Evolutionary conservation across 1,140 invertebrate genomes (phyloP).

Genomic region (Drosophila prosaltans): DNA sequence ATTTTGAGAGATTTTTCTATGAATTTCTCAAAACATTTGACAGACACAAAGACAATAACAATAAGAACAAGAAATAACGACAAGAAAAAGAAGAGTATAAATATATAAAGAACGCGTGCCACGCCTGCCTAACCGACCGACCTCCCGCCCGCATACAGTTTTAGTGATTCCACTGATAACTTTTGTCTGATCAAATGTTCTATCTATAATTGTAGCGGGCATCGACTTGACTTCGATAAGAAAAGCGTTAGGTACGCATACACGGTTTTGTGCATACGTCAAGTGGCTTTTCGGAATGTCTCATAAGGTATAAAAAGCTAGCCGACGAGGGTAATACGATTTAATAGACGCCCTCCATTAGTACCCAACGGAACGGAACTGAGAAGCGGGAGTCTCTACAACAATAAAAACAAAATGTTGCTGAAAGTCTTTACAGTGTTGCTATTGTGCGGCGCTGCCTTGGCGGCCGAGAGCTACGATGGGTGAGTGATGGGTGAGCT

Average conservation of each 20-base stretch:
- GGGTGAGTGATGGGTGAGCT: slow-evolving; percentile 61
- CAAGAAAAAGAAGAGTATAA: background rate
- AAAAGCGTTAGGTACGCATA: background rate
- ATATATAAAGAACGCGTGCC: background rate
- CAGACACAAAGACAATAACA: slow-evolving; percentile 37
- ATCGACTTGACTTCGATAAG: slow-evolving; percentile 23
- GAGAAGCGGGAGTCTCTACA: background rate
- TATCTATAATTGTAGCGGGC: slow-evolving; percentile 26
- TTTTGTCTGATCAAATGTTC: slow-evolving; percentile 37
- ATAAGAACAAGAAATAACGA: background rate
- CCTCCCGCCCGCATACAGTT: slow-evolving; percentile 1
- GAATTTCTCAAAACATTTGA: slow-evolving; percentile 38
- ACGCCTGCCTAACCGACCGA: slow-evolving; percentile 18
- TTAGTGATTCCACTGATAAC: slow-evolving; percentile 46
- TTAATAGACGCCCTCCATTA: slow-evolving; percentile 53
- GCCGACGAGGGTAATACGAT: slow-evolving; percentile 15
- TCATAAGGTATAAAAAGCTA: slow-evolving; percentile 46
- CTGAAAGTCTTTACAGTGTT: slow-evolving; percentile 50
- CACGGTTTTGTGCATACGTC: slow-evolving; percentile 43
- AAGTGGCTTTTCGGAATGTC: slow-evolving; percentile 22
- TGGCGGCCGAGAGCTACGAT: slow-evolving; percentile 56
- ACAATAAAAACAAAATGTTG: slow-evolving; percentile 36
- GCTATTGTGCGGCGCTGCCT: slow-evolving; percentile 55
- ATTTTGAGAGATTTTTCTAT: slow-evolving; percentile 62
- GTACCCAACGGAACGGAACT: slow-evolving; percentile 53